phyloP scores from a whole-genome alignment of 2,113 vertebrate species.

The Benitochromis conjunctus region DNA sequence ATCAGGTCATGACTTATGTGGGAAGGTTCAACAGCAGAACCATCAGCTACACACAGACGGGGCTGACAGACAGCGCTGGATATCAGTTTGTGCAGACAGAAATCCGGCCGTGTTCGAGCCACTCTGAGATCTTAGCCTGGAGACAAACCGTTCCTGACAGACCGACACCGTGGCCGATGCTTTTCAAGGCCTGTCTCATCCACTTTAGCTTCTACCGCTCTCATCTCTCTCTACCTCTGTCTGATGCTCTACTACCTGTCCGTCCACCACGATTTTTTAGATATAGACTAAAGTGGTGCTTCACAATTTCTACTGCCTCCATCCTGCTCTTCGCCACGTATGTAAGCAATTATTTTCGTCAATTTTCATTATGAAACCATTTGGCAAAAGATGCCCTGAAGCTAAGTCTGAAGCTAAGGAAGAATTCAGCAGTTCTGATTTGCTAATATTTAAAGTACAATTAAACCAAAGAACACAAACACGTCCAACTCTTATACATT shows the following conservation, averaged over 20 bases:
- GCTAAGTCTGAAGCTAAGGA: neutral
- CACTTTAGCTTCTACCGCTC: conserved; percentile 43
- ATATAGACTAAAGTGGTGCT: neutral
- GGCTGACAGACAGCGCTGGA: neutral
- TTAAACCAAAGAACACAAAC: neutral
- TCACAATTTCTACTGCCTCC: neutral
- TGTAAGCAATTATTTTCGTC: neutral
- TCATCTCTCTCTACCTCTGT: conserved; percentile 19
- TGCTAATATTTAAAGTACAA: neutral
- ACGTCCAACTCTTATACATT: neutral
- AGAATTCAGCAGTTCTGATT: neutral
- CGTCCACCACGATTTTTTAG: neutral
- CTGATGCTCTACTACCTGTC: neutral
- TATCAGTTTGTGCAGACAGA: neutral
- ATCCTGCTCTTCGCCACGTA: neutral
- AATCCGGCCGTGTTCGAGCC: neutral
- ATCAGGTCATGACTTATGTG: neutral
- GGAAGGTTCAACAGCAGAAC: neutral
- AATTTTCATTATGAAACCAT: neutral
- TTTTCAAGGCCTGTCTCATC: conserved; percentile 59
- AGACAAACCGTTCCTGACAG: conserved; percentile 22
- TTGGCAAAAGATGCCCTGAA: neutral
- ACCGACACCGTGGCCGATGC: conserved; percentile 35
- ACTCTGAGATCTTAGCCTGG: conserved; percentile 15
- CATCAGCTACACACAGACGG: neutral